These are phyloP conservation scores for Oreotrochilus melanogaster DNA, from an alignment of 2,113 vertebrate genomes.

Conservation along the genomic window DNA sequence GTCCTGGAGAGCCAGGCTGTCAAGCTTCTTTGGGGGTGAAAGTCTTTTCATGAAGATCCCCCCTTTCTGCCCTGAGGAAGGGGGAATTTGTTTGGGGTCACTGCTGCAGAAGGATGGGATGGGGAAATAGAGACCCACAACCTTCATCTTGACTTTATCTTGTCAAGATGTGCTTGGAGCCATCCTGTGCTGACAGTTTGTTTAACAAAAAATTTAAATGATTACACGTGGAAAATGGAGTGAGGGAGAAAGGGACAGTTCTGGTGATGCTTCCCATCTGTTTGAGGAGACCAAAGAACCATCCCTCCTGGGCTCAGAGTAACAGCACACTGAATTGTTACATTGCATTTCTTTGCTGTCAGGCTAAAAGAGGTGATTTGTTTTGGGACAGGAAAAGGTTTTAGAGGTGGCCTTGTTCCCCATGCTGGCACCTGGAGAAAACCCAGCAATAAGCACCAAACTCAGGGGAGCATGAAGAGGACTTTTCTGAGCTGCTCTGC, in stretches of 20 bases:
- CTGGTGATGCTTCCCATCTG: neutral
- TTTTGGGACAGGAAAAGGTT: neutral
- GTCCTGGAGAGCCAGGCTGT: neutral
- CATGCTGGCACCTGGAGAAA: neutral
- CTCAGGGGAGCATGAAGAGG: accelerated
- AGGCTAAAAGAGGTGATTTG: neutral
- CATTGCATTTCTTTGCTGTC: neutral
- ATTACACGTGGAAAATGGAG: neutral
- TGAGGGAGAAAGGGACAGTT: neutral
- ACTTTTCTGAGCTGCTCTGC: neutral
- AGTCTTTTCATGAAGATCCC: neutral
- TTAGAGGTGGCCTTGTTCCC: neutral
- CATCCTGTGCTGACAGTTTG: neutral
- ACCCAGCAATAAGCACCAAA: neutral
- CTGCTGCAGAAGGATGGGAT: neutral
- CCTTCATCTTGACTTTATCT: neutral
- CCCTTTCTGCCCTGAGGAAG: neutral
- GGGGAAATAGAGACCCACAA: neutral
- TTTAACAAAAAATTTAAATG: neutral
- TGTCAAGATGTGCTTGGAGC: neutral
- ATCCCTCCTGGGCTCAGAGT: accelerated
- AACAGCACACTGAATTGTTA: neutral
- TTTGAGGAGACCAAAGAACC: neutral
- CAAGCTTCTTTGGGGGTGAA: neutral
- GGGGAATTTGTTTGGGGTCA: neutral